Conservation (phyloP, 1,140 invertebrate genomes). For the Agrilus planipennis region DNA sequence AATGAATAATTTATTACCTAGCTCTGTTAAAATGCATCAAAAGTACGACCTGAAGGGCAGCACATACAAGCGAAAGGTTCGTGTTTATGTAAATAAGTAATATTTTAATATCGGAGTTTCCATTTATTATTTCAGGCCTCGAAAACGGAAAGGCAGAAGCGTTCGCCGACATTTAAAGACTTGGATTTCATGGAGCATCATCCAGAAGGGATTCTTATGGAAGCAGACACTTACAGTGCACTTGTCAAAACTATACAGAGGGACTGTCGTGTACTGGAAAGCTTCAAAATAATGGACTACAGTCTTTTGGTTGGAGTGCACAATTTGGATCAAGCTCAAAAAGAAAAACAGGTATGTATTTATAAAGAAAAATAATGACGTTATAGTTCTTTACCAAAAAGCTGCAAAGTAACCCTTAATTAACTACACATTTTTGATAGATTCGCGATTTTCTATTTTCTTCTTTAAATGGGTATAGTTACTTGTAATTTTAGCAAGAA, state of each 20-base stretch:
- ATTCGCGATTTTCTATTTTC: no score
- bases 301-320: constrained; percentile 91
- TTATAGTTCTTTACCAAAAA: no score
- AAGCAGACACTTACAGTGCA: constrained; percentile 87
- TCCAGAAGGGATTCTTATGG: constrained; percentile 84
- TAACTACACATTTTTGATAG: no score
- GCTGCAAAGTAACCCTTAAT: no score
- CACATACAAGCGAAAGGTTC: constrained; percentile 92
- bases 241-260: constrained; percentile 91
- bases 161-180: constrained; percentile 92
- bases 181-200: constrained; percentile 94
- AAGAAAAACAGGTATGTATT: constrained; percentile 57
- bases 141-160: constrained; percentile 80
- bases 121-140: constrained; percentile 52
- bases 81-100: constrained; percentile 12
- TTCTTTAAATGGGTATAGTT: no score
- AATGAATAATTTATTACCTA: constrained; percentile 99
- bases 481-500: constrained; percentile 3
- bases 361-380: no score
- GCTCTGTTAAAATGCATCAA: constrained; percentile 88
- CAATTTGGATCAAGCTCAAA: constrained; percentile 77
- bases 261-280: constrained; percentile 93
- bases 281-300: constrained; percentile 99
- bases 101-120: neutral
- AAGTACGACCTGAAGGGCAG: constrained; percentile 99